Conservation (phyloP, 1,140 invertebrate species). For the Chrysomallon squamiferum region DNA sequence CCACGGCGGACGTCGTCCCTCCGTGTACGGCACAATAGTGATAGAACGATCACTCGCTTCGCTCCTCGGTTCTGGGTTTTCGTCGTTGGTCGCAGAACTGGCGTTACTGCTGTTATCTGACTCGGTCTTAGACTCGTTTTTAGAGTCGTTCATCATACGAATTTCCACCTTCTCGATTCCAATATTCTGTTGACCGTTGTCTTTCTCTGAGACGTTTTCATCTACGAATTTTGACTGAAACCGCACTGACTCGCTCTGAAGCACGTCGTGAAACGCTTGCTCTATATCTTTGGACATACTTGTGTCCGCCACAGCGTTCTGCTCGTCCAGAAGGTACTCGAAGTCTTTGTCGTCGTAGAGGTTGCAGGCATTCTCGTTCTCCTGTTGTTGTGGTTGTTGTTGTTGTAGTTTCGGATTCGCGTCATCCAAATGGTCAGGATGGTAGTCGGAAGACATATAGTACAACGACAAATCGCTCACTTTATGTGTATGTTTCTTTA, state of each 20-base stretch:
- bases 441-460: slow-evolving; percentile 36
- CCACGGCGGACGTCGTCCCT: slow-evolving; percentile 15
- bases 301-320: neutral
- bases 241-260: neutral
- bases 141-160: no score
- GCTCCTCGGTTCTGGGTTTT: slow-evolving; percentile 5
- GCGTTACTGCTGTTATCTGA: no score
- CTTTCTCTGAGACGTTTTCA: no score
- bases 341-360: slow-evolving; percentile 29
- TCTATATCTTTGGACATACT: slow-evolving; percentile 3
- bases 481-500: neutral
- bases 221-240: no score
- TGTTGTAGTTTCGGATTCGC: slow-evolving; percentile 14
- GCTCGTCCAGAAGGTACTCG: slow-evolving; percentile 20
- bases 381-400: slow-evolving; percentile 8
- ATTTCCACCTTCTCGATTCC: no score
- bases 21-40: slow-evolving; percentile 13
- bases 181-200: no score
- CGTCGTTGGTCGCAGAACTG: neutral
- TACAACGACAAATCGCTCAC: slow-evolving; percentile 21
- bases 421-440: slow-evolving; percentile 29
- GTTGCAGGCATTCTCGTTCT: slow-evolving; percentile 24
- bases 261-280: neutral
- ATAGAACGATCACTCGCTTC: slow-evolving; percentile 14
- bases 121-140: no score